phyloP scores from a whole-genome alignment of 2,113 vertebrate species.

The Hydropotes inermis region DNA sequence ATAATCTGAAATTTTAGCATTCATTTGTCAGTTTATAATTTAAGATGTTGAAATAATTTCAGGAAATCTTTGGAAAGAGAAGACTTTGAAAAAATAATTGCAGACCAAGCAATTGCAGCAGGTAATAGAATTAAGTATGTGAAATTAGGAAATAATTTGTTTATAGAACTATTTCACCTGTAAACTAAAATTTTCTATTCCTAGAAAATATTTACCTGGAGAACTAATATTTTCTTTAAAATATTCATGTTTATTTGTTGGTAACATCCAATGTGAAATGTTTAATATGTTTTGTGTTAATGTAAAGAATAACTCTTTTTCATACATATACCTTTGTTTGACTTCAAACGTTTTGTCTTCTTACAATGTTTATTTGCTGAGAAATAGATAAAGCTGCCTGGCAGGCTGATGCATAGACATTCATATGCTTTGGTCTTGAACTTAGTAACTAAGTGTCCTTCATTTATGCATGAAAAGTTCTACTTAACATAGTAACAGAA shows the following conservation, averaged over 20 bases:
- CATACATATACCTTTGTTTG: not conserved
- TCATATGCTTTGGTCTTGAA: not conserved
- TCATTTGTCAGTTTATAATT: slow-evolving; percentile 74
- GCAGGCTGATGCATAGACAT: not conserved
- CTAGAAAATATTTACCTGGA: not conserved
- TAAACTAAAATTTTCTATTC: not conserved
- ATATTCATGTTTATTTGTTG: not conserved
- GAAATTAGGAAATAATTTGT: not conserved
- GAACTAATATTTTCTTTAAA: not conserved
- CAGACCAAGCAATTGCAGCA: slow-evolving; percentile 85
- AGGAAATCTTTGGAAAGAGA: slow-evolving; percentile 82
- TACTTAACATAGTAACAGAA: not conserved
- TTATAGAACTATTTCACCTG: not conserved
- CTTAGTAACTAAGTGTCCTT: not conserved
- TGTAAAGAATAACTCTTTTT: not conserved
- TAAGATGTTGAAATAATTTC: slow-evolving; percentile 76
- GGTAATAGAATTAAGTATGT: slow-evolving; percentile 82
- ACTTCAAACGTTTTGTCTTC: not conserved
- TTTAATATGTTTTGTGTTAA: not conserved
- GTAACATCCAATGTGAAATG: not conserved
- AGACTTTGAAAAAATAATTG: slow-evolving; percentile 90
- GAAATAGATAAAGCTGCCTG: not conserved
- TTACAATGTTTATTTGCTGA: not conserved
- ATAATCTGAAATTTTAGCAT: not conserved
- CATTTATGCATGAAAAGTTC: not conserved